Percentiles rank a stretch among this genome's conserved stretches.
These are phyloP conservation scores for Sarcophaga carnaria DNA, from an alignment of 2,888 invertebrate genomes.

Conservation along the genomic window DNA sequence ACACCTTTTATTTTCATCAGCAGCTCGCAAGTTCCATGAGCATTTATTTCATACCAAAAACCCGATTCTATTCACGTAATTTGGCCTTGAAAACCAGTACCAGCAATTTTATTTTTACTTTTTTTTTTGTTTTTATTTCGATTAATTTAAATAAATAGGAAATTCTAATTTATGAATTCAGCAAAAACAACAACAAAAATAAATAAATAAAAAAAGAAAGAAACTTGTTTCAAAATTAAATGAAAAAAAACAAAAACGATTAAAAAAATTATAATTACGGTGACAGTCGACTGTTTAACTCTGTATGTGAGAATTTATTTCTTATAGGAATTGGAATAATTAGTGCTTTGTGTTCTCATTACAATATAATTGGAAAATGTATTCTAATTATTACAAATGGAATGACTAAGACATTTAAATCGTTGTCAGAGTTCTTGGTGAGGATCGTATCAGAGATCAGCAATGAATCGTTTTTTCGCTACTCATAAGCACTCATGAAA, in stretches of 20 bases:
- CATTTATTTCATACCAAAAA: conserved; percentile 22
- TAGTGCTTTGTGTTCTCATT: no score
- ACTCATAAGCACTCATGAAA: no score
- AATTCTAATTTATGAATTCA: conserved; percentile 51
- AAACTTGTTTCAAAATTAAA: conserved; percentile 44
- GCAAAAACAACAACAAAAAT: conserved; percentile 19
- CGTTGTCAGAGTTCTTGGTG: no score
- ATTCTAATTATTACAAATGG: no score
- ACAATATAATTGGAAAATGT: no score
- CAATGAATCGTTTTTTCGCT: no score
- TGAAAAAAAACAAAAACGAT: not conserved
- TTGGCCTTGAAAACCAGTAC: conserved; percentile 55
- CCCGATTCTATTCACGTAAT: conserved; percentile 27
- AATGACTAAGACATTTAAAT: no score
- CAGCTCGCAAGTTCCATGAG: not conserved
- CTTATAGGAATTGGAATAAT: no score
- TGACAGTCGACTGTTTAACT: no score
- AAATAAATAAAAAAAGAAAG: not conserved
- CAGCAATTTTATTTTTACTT: conserved; percentile 8
- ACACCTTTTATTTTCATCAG: conserved; percentile 18
- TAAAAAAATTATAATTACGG: not conserved
- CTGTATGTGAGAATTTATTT: no score
- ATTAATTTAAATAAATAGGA: conserved; percentile 60
- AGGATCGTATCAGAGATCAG: no score
- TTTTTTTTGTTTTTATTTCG: conserved; percentile 12